phyloP scores from a whole-genome alignment of 1,140 invertebrate species.

The Drosophila arawakana region DNA sequence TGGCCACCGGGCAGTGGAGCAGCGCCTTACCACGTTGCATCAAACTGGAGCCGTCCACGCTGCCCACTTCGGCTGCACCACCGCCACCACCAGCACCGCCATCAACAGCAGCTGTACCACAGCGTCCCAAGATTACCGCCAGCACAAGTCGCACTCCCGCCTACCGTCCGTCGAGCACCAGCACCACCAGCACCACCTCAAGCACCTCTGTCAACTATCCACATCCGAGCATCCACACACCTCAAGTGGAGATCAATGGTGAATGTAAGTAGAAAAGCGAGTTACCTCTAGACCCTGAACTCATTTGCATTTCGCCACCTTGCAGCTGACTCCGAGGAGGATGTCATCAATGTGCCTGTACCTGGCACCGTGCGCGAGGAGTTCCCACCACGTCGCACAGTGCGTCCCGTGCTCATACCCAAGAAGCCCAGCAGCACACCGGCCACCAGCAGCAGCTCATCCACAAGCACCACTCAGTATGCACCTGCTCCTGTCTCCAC shows the following conservation, averaged over 20 bases:
- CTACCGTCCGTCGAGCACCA: constrained; percentile 65
- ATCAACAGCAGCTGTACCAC: constrained; percentile 37
- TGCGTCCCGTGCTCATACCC: constrained; percentile 75
- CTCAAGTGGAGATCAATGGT: constrained; percentile 77
- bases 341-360: constrained; percentile 72
- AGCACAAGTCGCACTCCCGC: constrained; percentile 59
- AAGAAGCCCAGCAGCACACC: constrained; percentile 76
- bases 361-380: constrained; percentile 83
- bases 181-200: constrained; percentile 42
- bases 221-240: constrained; percentile 58
- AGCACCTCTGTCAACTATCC: constrained; percentile 51
- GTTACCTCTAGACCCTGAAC: not conserved
- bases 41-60: constrained; percentile 86
- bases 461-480: constrained; percentile 46
- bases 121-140: constrained; percentile 57
- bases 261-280: constrained; percentile 59
- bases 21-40: constrained; percentile 89
- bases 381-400: constrained; percentile 75
- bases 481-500: constrained; percentile 48
- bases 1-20: constrained; percentile 92
- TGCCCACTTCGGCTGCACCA: constrained; percentile 57
- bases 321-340: constrained; percentile 75
- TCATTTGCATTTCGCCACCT: not conserved
- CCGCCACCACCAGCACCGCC: constrained; percentile 20
- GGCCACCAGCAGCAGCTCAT: constrained; percentile 45